A percentile compares a stretch with the other conserved stretches of the same genome.
Evolutionary conservation across 2,797 vertebrate species (phyloP).

Genomic region (Echiichthys vipera): DNA sequence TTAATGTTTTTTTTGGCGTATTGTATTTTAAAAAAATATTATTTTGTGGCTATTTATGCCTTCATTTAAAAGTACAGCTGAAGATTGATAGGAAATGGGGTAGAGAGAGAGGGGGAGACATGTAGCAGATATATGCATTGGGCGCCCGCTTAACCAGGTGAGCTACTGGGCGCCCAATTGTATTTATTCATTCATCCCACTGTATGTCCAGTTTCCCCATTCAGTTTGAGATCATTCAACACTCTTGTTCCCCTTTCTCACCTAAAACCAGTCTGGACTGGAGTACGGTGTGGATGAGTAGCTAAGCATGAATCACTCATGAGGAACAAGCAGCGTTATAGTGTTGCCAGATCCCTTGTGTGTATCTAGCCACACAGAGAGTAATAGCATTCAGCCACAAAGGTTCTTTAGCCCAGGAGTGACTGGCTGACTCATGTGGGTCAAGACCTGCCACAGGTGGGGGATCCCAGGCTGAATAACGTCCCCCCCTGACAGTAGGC

Average conservation of each 20-base stretch:
- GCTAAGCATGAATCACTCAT: constrained; percentile 61
- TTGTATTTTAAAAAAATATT: no score
- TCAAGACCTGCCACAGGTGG: constrained; percentile 84
- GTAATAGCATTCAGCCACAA: constrained; percentile 68
- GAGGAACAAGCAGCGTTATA: constrained; percentile 55
- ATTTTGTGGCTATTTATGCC: no score
- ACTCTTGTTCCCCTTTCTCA: constrained; percentile 38
- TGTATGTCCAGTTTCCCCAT: constrained; percentile 18
- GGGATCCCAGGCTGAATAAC: constrained; percentile 78
- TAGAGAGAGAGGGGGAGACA: no score
- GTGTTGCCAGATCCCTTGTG: constrained; percentile 63
- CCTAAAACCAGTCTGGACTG: constrained; percentile 66
- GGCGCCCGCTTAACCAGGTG: no score
- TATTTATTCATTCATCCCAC: constrained; percentile 16
- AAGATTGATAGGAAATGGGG: no score
- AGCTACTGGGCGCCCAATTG: no score
- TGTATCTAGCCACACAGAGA: constrained; percentile 66
- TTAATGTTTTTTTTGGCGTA: not conserved
- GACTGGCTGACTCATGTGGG: constrained; percentile 81
- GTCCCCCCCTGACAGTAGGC: constrained; percentile 56
- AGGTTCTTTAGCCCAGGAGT: constrained; percentile 66
- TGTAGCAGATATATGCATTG: no score
- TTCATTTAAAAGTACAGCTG: no score
- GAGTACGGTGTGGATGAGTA: constrained; percentile 52
- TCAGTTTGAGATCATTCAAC: constrained; percentile 41